These are phyloP conservation scores for Nematolebias whitei DNA, from an alignment of 2,113 vertebrate species.

Conservation along the genomic window DNA sequence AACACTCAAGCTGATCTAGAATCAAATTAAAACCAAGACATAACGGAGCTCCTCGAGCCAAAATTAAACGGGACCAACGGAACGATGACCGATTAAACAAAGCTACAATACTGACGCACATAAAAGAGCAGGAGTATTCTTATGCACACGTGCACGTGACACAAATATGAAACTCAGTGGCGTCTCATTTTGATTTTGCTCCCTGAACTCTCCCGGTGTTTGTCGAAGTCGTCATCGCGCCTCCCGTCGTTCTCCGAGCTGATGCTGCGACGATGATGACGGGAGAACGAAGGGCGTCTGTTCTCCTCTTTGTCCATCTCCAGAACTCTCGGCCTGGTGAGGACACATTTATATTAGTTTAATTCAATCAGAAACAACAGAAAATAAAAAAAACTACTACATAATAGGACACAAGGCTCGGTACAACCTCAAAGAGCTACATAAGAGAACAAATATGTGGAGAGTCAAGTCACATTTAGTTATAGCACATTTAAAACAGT, in stretches of 20 bases:
- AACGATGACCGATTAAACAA: conserved; percentile 29
- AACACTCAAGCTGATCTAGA: conserved; percentile 42
- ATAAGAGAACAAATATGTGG: too few species aligned
- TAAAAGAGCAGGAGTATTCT: conserved; percentile 33
- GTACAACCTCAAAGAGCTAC: too few species aligned
- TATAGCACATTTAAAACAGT: too few species aligned
- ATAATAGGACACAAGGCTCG: too few species aligned
- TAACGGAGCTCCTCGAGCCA: conserved; percentile 24
- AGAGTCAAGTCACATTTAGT: too few species aligned
- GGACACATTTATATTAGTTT: conserved; percentile 3
- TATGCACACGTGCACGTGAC: conserved; percentile 16
- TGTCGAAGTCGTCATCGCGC: conserved; percentile 74
- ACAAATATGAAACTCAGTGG: conserved; percentile 80
- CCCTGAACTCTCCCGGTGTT: conserved; percentile 80
- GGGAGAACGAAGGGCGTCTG: conserved; percentile 87
- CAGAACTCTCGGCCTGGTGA: conserved; percentile 88
- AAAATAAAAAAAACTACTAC: too few species aligned
- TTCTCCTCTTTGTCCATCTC: conserved; percentile 99
- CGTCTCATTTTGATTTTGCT: conserved; percentile 97
- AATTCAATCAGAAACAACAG: too few species aligned
- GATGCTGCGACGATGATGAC: conserved; percentile 84
- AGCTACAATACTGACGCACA: conserved; percentile 30
- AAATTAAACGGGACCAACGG: conserved; percentile 29
- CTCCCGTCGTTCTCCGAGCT: conserved; percentile 93
- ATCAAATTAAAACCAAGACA: conserved; percentile 41